Evolutionary conservation across 2,888 invertebrate genomes (phyloP), one percentile per base, ranked within the genome.

Genomic region (Drymonia ruficornis): DNA sequence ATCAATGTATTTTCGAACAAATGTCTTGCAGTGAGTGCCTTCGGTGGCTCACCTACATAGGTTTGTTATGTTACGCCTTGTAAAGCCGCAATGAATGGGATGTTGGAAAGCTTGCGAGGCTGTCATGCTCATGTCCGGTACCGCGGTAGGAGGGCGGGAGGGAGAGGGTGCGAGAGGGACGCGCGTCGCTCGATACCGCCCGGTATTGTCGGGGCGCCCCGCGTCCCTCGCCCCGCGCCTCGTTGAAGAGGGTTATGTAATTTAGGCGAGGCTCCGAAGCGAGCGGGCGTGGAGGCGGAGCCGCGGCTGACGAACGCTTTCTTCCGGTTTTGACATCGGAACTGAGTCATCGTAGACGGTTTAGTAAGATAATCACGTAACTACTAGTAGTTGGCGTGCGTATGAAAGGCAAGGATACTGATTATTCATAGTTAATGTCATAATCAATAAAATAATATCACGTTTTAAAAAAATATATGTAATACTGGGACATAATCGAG

Each of bases 161-260:
- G 16, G 78, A 63, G 65, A 34, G 50, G 18, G 59, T 61, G 69
- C 38, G 81, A 83, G 67, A 31, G 78, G 64, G 81, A 78, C 53
- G 62, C 59, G 49, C 49, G 70, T 67, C 84, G 86, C 80, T 86
- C 86, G 83, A 84, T 84, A 85, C 80, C 78, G 82, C 82, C 75
- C 76, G 72, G 75, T 74, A 76, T 72, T 68, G 80, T 76, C 72
- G 75, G 82, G 84, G 80, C 76, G 76, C 75, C 76, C 75, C 69
- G 57, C 70, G 76, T 76, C 76, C 75, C 69, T 58, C 70, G 60
- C 74, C 76, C 77, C 73, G 67, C 70, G 61, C 67, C 64, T 56
- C 66, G 53, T 64, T 69, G 67, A 69, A 72, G 70, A 68, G 68
- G 71, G 76, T 82, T 81, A 81, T 81, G 74, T 82, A 70, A 70